Evolutionary conservation across 2,797 vertebrate genomes (phyloP), one percentile per base, ranked within the genome.

Genomic region (Alectoris magna): DNA sequence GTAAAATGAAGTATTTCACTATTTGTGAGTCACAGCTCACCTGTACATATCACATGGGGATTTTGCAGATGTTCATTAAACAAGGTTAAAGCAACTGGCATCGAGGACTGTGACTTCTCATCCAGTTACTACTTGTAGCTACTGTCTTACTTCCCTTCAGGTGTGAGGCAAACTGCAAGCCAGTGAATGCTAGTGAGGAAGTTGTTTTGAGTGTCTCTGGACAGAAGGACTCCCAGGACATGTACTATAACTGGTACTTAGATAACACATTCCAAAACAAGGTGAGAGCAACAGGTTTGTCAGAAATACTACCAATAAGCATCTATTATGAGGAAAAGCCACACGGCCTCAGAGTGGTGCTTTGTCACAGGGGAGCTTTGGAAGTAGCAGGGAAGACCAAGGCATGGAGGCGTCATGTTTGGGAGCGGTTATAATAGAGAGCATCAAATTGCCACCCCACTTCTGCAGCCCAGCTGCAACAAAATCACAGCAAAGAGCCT

Each of bases 241-340:
- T 80, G 14, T 17, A 10, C 6, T 98, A 98, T 59, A 97, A 83
- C 75, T 98, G 98, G 97, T 98, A 98, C 91, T 94, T 98, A 72
- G 97, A 98, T 38, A 91, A 81, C 18, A 82, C 89, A 0, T 95
- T 95, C 34, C 79, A 67, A 34, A 91, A 29, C 36, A 96, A 97
- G 98, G 98, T 98, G 73, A 98, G 97, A 60, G 34, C 44, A 80
- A 29, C 36, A 26, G 14, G 43, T 64, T 80, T 11, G 3, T 73
- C 62, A 90, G 41, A 84, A 82, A 82, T 60, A 72, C 46, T 68
- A 43, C 19, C 84, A 51, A 9, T 4, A 67, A 60, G 24, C 6
- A 24, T 16, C 31, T 36, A 43, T n/a, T 22, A 31, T 10, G 17
- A 82, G 59, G 46, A 34, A 73, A 79, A 11, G 12, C 6, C 67